A percentile compares a stretch with the other conserved stretches of the same genome.
Conservation (phyloP, 2,797 vertebrate species). For the Aeoliscus strigatus region DNA sequence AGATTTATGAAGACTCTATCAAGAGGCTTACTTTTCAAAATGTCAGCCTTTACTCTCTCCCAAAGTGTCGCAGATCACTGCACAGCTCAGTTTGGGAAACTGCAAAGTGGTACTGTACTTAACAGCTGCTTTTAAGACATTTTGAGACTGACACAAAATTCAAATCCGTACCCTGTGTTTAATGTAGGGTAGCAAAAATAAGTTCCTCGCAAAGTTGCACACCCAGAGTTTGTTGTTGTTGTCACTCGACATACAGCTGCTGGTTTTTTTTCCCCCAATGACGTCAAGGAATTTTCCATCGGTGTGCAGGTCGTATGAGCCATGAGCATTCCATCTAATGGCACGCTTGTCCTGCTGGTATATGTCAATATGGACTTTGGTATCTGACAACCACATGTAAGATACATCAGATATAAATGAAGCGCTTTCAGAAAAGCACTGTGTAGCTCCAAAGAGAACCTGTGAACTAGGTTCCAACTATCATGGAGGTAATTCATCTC, state of each 20-base stretch:
- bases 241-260: too few species aligned
- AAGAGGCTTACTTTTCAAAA: slow-evolving; percentile 55
- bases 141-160: slow-evolving; percentile 9
- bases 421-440: too few species aligned
- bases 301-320: too few species aligned
- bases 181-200: slow-evolving; percentile 5
- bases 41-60: slow-evolving; percentile 53
- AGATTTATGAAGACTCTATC: slow-evolving; percentile 51
- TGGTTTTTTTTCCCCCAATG: not conserved
- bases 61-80: slow-evolving; percentile 45
- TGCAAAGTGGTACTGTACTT: slow-evolving; percentile 25
- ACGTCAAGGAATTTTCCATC: too few species aligned
- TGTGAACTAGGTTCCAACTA: too few species aligned
- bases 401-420: too few species aligned
- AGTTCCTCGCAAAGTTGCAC: slow-evolving; percentile 5
- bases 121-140: slow-evolving; percentile 13
- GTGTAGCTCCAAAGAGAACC: too few species aligned
- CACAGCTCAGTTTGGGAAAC: slow-evolving; percentile 39
- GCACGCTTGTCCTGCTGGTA: too few species aligned
- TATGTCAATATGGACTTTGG: too few species aligned
- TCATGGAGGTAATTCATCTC: too few species aligned
- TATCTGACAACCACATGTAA: too few species aligned
- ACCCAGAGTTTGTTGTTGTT: not conserved
- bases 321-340: too few species aligned
- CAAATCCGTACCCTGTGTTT: slow-evolving; percentile 1